Base-by-base conservation (phyloP, 2,797 vertebrate genomes). In the Anguilla megastoma region DNA sequence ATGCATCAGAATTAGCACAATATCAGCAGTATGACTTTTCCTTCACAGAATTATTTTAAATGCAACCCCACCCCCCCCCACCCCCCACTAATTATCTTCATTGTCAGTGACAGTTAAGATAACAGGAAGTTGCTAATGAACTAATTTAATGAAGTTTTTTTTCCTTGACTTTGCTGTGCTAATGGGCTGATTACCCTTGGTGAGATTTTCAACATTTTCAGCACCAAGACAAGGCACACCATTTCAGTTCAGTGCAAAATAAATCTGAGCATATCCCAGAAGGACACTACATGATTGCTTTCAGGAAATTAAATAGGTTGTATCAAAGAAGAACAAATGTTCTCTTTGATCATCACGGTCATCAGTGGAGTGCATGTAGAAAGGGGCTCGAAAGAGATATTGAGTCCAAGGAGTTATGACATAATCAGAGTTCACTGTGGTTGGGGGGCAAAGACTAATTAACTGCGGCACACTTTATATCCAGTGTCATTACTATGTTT, bases 121-220 rank as follows among this genome's bases (percentile, higher is more conserved):
- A 92, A 92, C 92, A 94, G 92, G 87, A 60, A 92, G 93, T 91
- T 90, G 90, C 92, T 94, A 94, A 94, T 95, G 92, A 95, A 93
- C 88, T 91, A 90, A 93, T 91, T 86, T 93, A 93, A 94, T 94
- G 92, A 93, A 89, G 89, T 90, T 89, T 86, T 90, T 92, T 66
- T 58, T 58, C 60, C 86, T 84, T 89, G 90, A 92, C 89, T 92
- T 90, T 85, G 56, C 91, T 87, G 87, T 91, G 89, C 90, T 91
- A 91, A 89, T 91, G 87, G 85, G 88, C 90, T 88, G 89, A 90
- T 91, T 88, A 90, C 90, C 58, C 80, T 87, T 69, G 71, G 54
- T 88, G 71, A 79, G 56, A 90, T 58, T 71, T 71, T 76, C 86
- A 84, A n/a, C 24, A 85, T 84, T 87, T 84, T 45, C 83, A 89